Evolutionary conservation across 2,888 invertebrate species (phyloP).

Genomic region (Eristalis arbustorum): DNA sequence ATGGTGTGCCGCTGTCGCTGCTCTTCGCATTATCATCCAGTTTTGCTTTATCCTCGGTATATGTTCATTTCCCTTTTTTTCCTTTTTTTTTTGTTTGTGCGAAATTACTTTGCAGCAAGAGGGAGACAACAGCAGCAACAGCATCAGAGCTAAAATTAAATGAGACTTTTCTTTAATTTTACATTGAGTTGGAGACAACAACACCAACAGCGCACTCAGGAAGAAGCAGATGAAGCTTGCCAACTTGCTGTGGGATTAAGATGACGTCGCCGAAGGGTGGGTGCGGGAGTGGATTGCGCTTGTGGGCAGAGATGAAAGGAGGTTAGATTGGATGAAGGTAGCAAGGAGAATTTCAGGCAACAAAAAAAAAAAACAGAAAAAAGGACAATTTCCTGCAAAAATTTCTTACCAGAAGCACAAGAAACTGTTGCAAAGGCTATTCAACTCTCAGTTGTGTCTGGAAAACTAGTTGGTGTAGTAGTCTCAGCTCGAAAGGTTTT

Average conservation of each 20-base stretch:
- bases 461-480: neutral
- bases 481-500: neutral
- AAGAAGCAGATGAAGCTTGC: neutral
- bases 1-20: neutral
- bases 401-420: neutral
- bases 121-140: neutral
- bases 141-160: conserved; percentile 17
- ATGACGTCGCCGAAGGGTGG: neutral
- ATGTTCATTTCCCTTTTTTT: neutral
- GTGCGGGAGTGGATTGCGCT: neutral
- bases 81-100: neutral
- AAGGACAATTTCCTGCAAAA: conserved; percentile 5
- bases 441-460: conserved; percentile 2
- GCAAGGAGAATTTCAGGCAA: neutral
- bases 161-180: conserved; percentile 38
- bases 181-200: conserved; percentile 5
- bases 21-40: conserved; percentile 10
- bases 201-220: neutral
- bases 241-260: neutral
- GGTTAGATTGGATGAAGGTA: neutral
- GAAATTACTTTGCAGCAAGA: conserved; percentile 18
- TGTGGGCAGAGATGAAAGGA: neutral
- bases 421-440: conserved; percentile 2
- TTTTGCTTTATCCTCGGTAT: conserved; percentile 4
- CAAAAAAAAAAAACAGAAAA: neutral